These are phyloP conservation scores for Perca schrenkii DNA, from an alignment of 2,113 vertebrate species.

Conservation along the genomic window DNA sequence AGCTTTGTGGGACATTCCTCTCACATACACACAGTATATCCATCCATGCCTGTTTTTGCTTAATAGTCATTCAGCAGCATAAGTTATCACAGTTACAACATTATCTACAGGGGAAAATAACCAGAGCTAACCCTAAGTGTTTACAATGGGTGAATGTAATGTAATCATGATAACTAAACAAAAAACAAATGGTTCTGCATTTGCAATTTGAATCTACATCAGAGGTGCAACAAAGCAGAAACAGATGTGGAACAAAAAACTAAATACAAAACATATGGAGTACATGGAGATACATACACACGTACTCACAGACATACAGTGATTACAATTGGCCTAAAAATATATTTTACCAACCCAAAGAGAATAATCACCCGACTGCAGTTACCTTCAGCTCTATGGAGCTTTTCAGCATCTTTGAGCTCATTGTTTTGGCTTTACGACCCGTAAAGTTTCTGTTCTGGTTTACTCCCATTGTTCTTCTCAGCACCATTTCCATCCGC, in stretches of 20 bases:
- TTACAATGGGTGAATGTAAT: neutral
- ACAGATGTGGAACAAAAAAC: conserved; percentile 22
- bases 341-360: too few relatives aligned
- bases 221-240: neutral
- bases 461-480: too few relatives aligned
- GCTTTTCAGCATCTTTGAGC: too few relatives aligned
- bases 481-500: too few relatives aligned
- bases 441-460: too few relatives aligned
- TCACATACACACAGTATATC: neutral
- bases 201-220: neutral
- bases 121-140: neutral
- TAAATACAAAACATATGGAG: neutral
- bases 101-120: neutral
- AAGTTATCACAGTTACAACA: conserved; percentile 7
- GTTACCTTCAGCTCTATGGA: too few relatives aligned
- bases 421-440: too few relatives aligned
- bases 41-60: neutral
- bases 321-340: too few relatives aligned
- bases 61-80: conserved; percentile 15
- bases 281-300: neutral
- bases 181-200: neutral
- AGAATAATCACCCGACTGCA: too few relatives aligned
- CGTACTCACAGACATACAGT: too few relatives aligned
- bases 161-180: neutral
- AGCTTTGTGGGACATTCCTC: conserved; percentile 6